Percentiles rank a stretch among this genome's conserved stretches.
phyloP scores from a whole-genome alignment of 2,113 vertebrate genomes.

The Rhineura floridana region DNA sequence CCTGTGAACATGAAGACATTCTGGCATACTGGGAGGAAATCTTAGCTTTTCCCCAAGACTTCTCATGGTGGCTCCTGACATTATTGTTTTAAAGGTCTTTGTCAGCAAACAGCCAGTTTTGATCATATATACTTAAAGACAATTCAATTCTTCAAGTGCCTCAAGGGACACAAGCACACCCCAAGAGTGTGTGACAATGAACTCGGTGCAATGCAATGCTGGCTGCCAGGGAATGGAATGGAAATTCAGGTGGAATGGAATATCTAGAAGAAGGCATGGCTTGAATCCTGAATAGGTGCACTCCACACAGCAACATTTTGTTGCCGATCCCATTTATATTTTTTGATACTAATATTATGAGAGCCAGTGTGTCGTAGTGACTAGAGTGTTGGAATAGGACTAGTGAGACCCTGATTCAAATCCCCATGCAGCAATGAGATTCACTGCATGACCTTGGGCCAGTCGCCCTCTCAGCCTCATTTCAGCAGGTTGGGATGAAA shows the following conservation, averaged over 20 bases:
- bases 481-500: too few relatives aligned
- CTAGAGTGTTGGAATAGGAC: too few relatives aligned
- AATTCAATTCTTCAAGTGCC: not conserved
- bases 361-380: too few relatives aligned
- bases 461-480: too few relatives aligned
- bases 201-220: not conserved
- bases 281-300: not conserved
- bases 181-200: not conserved
- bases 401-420: too few relatives aligned
- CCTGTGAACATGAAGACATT: not conserved
- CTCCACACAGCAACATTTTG: too few relatives aligned
- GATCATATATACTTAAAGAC: not conserved
- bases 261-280: not conserved
- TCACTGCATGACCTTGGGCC: not conserved
- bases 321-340: too few relatives aligned
- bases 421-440: not conserved
- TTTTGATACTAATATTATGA: too few relatives aligned
- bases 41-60: constrained; percentile 59
- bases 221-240: not conserved
- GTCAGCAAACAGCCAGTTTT: not conserved
- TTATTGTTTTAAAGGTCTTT: constrained; percentile 51
- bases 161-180: too few relatives aligned
- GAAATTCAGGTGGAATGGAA: not conserved
- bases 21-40: constrained; percentile 23
- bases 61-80: constrained; percentile 49